Percentiles rank a stretch among this genome's conserved stretches.
phyloP scores from a whole-genome alignment of 2,113 vertebrate species.

The Baryphthengus martii region DNA sequence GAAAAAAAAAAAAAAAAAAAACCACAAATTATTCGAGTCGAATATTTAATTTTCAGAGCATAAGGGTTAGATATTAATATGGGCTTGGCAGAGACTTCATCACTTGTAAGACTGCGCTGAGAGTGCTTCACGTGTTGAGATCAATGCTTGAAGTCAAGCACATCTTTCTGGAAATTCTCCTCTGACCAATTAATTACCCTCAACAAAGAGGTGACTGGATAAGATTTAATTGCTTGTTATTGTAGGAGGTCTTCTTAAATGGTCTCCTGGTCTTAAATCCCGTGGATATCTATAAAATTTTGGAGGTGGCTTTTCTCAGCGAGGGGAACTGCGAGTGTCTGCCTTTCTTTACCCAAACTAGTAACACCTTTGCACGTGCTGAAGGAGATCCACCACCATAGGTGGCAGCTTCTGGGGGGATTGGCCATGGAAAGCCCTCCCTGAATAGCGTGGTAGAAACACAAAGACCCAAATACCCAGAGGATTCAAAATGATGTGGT shows the following conservation, averaged over 20 bases:
- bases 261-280: neutral
- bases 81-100: constrained; percentile 25
- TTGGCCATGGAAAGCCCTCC: neutral
- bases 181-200: neutral
- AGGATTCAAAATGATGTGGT: neutral
- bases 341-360: neutral
- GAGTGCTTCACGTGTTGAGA: constrained; percentile 12
- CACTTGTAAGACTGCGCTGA: neutral
- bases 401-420: neutral
- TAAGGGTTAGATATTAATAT: constrained; percentile 20
- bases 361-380: neutral
- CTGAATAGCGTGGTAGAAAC: accelerated
- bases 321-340: neutral
- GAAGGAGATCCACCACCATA: neutral
- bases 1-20: too few relatives aligned
- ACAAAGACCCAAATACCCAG: neutral
- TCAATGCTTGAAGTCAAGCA: constrained; percentile 6
- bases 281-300: neutral
- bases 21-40: too few relatives aligned
- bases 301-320: neutral
- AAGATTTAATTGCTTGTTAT: neutral
- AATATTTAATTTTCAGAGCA: constrained; percentile 12
- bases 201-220: neutral
- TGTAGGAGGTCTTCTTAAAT: neutral
- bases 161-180: neutral